Percentiles rank a stretch among this genome's conserved stretches.
Evolutionary conservation across 2,113 vertebrate species (phyloP).

Genomic region (Lethenteron camtschaticum): DNA sequence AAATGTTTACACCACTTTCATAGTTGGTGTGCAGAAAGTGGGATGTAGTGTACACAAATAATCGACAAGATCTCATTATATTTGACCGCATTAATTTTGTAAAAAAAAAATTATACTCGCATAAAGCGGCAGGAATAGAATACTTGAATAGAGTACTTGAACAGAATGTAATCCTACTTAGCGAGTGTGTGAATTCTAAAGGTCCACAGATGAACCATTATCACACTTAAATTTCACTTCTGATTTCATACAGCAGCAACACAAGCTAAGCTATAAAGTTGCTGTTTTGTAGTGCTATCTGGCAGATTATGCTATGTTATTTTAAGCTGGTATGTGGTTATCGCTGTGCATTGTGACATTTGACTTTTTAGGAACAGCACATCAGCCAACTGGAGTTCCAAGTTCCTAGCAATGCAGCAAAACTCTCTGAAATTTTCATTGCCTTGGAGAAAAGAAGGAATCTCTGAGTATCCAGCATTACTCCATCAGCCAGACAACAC

Average conservation of each 20-base stretch:
- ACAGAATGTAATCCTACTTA: too few species aligned
- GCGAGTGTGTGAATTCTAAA: too few species aligned
- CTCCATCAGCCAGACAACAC: conserved; percentile 9
- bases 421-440: conserved; percentile 7
- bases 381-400: conserved; percentile 7
- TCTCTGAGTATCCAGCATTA: conserved; percentile 8
- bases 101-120: too few species aligned
- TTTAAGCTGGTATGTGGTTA: not conserved
- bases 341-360: not conserved
- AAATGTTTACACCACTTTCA: too few species aligned
- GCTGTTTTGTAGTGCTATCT: not conserved
- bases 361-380: conserved; percentile 9
- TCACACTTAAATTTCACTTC: not conserved
- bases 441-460: conserved; percentile 9
- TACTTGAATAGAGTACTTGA: too few species aligned
- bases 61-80: too few species aligned
- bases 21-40: too few species aligned
- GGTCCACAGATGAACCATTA: not conserved
- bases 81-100: too few species aligned
- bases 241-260: not conserved
- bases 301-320: not conserved
- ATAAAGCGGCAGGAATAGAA: too few species aligned
- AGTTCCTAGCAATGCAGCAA: conserved; percentile 7
- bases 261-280: not conserved
- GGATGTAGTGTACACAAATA: too few species aligned